These are phyloP conservation scores for Anguilla pacifica DNA, from an alignment of 2,797 vertebrate genomes.

Conservation along the genomic window DNA sequence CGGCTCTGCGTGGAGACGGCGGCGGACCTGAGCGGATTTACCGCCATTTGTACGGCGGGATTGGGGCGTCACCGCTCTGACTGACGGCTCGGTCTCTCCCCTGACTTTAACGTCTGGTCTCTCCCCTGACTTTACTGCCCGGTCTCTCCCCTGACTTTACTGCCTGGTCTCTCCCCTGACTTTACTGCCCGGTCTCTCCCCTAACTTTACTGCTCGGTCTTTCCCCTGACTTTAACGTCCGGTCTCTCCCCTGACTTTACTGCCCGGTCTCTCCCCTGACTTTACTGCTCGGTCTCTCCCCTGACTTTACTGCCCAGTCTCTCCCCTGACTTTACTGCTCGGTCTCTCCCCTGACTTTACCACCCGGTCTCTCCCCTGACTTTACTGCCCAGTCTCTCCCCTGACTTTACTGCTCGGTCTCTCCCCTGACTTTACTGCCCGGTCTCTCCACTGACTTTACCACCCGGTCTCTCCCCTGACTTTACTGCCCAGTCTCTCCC, in stretches of 20 bases:
- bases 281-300: not conserved
- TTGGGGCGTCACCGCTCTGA: not conserved
- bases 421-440: too few species aligned
- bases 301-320: not conserved
- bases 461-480: not conserved
- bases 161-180: not conserved
- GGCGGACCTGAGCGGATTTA: constrained; percentile 14
- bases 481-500: not conserved
- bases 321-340: too few species aligned
- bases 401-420: not conserved
- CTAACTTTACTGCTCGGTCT: not conserved
- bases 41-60: not conserved
- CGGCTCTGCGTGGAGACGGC: constrained; percentile 23
- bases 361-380: too few species aligned
- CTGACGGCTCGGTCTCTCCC: not conserved
- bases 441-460: not conserved
- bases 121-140: not conserved
- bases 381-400: not conserved
- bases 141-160: not conserved
- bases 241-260: not conserved
- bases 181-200: constrained; percentile 14
- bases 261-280: not conserved
- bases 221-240: too few species aligned
- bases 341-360: not conserved
- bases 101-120: not conserved